Evolutionary conservation across 2,888 invertebrate species (phyloP), one percentile per base, ranked within the genome.

Genomic region (Eudasyphora cyanicolor): DNA sequence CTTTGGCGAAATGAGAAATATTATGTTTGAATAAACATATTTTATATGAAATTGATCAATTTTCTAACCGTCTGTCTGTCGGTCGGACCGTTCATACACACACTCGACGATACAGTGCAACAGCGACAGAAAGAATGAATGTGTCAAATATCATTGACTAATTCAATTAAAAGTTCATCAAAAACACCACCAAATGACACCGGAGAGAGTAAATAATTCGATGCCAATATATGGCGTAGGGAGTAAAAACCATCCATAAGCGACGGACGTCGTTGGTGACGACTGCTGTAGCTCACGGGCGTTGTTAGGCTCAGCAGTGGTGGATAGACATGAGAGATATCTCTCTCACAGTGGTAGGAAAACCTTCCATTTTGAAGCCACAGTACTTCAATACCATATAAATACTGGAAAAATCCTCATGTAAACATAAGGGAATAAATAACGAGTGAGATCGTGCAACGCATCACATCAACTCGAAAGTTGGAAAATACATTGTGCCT

Each of bases 1-100:
- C 84, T 81, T 85, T 84, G 84, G 84, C 85, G 85, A 86, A 88
- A 87, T 89, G 89, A 84, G 84, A 86, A 85, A 86, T 21, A 81
- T 82, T 79, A 83, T 67, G 45, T 76, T 84, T 84, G 70, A 85
- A 85, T 86, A 85, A 87, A 86, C 87, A 86, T 83, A 85, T 86
- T 84, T 86, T 87, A 67, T 82, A 84, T 85, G 67, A 85, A 85
- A 87, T 81, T 85, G 86, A 86, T 86, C 60, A 27, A 12, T 21
- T 29, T n/a, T 49, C 14, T 19, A 17, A 60, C 24, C 24, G 69
- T 60, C 54, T 29, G 42, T 76, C 49, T 49, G 29, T 51, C 7
- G 19, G 8, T n/a, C 17, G 35, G 24, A 1, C 54, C 42, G 29
- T 71, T 29, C 35, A 35, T 64, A 27, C 42, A 62, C 62, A 27